A percentile compares a stretch with the other conserved stretches of the same genome.
Evolutionary conservation across 2,113 vertebrate species (phyloP).

Genomic region (Atlantisia rogersi): DNA sequence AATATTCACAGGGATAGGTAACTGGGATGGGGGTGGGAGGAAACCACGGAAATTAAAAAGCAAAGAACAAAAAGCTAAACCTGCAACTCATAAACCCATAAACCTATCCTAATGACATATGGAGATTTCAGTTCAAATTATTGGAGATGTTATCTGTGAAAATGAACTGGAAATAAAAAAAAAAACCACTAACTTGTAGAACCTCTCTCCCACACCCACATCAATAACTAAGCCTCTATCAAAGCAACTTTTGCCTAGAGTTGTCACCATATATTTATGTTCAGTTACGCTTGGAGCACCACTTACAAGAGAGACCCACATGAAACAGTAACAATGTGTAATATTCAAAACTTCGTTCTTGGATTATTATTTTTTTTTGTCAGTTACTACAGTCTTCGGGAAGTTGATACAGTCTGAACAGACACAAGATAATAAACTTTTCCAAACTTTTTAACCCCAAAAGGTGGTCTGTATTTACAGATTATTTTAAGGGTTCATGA

Average conservation of each 20-base stretch:
- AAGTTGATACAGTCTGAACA: not conserved
- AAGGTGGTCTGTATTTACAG: not conserved
- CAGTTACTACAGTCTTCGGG: not conserved
- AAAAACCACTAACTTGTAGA: not conserved
- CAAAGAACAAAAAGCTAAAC: not conserved
- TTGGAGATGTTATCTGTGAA: not conserved
- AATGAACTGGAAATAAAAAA: not conserved
- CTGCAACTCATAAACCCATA: not conserved
- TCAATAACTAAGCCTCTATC: not conserved
- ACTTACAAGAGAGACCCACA: not conserved
- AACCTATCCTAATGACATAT: not conserved
- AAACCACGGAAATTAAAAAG: not conserved
- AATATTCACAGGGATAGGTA: not conserved
- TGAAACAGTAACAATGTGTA: not conserved
- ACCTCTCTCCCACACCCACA: not conserved
- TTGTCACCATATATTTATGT: not conserved
- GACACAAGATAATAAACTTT: not conserved
- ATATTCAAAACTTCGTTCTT: not conserved
- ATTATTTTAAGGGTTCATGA: not conserved
- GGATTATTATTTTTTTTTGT: not conserved
- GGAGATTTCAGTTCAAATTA: not conserved
- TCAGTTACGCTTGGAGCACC: not conserved
- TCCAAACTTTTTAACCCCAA: not conserved
- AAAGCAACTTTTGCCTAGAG: not conserved
- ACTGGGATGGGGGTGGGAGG: not conserved